Evolutionary conservation across 2,888 invertebrate species (phyloP).

Genomic region (Cerceris ruficornis): DNA sequence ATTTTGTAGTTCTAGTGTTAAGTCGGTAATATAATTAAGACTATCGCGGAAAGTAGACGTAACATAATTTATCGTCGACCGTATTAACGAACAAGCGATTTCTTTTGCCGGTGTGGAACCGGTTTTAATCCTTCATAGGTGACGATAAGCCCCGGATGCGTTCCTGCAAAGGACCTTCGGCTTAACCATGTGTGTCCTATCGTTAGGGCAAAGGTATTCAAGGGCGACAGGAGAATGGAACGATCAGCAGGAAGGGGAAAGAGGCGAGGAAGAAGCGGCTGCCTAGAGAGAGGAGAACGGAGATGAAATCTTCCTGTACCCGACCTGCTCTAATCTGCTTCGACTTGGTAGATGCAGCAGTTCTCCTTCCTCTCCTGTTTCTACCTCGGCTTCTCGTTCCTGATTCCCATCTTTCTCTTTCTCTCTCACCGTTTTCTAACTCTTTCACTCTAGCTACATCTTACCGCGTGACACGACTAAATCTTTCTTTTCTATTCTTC

Average conservation of each 20-base stretch:
- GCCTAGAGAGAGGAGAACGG: conserved; percentile 30
- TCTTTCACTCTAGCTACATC: background rate
- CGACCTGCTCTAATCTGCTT: conserved; percentile 72
- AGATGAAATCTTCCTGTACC: conserved; percentile 59
- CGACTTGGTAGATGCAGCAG: conserved; percentile 49
- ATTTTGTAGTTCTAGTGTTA: no score
- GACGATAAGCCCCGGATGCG: conserved; percentile 56
- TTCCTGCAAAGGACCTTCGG: conserved; percentile 39
- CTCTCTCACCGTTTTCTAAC: conserved; percentile 2
- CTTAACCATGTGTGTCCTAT: conserved; percentile 43
- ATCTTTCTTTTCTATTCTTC: background rate
- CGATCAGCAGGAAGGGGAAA: conserved; percentile 14
- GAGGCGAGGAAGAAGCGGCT: conserved; percentile 39
- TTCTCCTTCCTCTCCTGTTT: conserved; percentile 13
- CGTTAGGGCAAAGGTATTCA: conserved; percentile 62
- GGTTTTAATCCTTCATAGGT: conserved; percentile 52
- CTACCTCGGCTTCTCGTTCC: background rate
- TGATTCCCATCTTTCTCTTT: conserved; percentile 10
- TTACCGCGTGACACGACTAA: background rate
- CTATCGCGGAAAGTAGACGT: background rate
- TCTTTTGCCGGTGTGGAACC: conserved; percentile 43
- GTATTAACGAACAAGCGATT: conserved; percentile 45
- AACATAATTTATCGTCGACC: background rate
- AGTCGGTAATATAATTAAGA: no score
- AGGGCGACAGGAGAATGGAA: conserved; percentile 52